Conservation (phyloP, 2,113 vertebrate genomes). For the Odocoileus hemionus region DNA sequence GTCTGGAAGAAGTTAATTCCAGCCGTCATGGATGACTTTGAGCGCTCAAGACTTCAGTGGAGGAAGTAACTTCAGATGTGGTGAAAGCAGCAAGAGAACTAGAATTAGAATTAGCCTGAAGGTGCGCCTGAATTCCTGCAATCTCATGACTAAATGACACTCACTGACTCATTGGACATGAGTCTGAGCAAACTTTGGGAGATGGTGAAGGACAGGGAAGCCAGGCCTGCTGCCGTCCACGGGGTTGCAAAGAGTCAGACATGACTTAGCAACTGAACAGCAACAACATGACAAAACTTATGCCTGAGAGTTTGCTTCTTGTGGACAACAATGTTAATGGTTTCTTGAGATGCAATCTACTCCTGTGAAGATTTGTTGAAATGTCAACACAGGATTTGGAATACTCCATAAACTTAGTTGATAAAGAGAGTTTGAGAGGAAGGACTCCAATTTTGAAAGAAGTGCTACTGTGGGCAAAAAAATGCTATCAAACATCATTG, state of each 20-base stretch:
- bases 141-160: accelerated
- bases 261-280: background rate
- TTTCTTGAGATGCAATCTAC: background rate
- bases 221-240: accelerated
- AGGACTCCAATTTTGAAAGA: background rate
- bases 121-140: too few relatives aligned
- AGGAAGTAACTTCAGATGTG: background rate
- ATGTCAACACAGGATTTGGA: background rate
- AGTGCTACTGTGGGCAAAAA: background rate
- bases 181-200: background rate
- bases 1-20: background rate
- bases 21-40: background rate
- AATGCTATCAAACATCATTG: background rate
- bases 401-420: background rate
- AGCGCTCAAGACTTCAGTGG: background rate
- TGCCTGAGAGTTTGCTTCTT: background rate
- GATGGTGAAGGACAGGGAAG: background rate
- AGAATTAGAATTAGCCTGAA: background rate
- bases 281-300: background rate
- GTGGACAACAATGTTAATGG: background rate
- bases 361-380: background rate
- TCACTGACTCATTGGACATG: background rate
- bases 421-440: background rate
- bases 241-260: background rate
- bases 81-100: background rate